Evolutionary conservation across 1,140 invertebrate genomes (phyloP), one percentile per base, ranked within the genome.

Genomic region (Aethina tumida): DNA sequence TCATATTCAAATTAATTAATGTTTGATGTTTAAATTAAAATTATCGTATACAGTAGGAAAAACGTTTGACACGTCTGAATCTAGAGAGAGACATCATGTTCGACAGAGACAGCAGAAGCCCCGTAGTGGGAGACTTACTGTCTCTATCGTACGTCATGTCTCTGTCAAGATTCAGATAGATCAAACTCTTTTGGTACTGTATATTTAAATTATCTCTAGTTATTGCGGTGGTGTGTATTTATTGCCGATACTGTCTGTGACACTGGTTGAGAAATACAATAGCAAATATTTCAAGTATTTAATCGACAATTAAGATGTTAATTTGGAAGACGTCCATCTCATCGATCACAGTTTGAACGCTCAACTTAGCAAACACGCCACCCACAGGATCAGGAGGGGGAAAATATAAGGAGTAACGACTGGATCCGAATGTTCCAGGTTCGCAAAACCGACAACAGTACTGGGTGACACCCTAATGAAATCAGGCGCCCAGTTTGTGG

Each of bases 261-360:
- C 67, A 34, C 67, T 71, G 43, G 77, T 83, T 13, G 80, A 78
- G 1, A 62, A 66, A 38, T 64, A 69, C 35, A 64, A 75, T 12
- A 76, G 71, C 0, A 65, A 66, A 38, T 64, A 84, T 25, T 65
- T 84, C 2, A 65, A 77, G 49, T 66, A 67, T 3, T 52, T 84
- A 34, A 60, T 68, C 1, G 52, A 60, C 13, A 71, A 71, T 43
- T 7, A 34, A 12, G 63, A 64, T 3, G 42, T 72, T 1, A 54
- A 67, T 44, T 59, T 67, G 0, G 52, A 69, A 39, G 55, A 69
- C 14, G 63, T 81, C 14, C 79, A 83, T 59, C 62, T 83, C 22
- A 73, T 81, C 27, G 81, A 89, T 0, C 89, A 92, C 61, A 92
- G 87, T 51, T 67, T 95, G 19, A 90, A 90, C 8, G 85, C 89